Percentiles rank a stretch among this genome's conserved stretches.
These are phyloP conservation scores for Junonia oenone DNA, from an alignment of 2,888 invertebrate genomes.

Conservation along the genomic window DNA sequence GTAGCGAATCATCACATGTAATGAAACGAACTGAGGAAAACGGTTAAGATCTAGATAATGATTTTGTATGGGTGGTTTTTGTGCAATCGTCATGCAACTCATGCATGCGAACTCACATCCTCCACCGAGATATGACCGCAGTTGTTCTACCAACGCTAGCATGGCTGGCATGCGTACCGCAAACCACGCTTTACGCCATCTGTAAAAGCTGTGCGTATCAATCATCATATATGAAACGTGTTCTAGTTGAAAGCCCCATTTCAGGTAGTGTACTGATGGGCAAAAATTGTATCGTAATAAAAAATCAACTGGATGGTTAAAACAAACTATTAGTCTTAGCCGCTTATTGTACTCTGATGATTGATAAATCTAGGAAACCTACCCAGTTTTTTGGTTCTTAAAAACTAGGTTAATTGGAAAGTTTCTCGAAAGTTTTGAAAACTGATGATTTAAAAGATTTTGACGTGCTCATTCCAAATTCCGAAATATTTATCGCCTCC, in stretches of 20 bases:
- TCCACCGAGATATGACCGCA: conserved; percentile 74
- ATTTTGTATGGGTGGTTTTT: conserved; percentile 19
- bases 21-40: conserved; percentile 3
- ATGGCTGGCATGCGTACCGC: conserved; percentile 69
- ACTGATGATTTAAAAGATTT: too few relatives aligned
- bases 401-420: too few relatives aligned
- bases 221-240: conserved; percentile 24
- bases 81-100: conserved; percentile 35
- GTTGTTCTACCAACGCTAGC: conserved; percentile 78
- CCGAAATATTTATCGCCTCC: too few relatives aligned
- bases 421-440: too few relatives aligned
- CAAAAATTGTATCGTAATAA: background rate
- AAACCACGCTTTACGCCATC: conserved; percentile 73
- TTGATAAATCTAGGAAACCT: too few relatives aligned
- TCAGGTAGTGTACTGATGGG: background rate
- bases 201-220: conserved; percentile 64
- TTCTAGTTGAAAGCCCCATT: background rate
- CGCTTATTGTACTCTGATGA: too few relatives aligned
- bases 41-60: background rate
- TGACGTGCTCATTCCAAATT: too few relatives aligned
- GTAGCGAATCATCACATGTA: conserved; percentile 1
- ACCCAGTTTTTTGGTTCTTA: too few relatives aligned
- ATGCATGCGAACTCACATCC: conserved; percentile 72
- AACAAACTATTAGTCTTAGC: too few relatives aligned
- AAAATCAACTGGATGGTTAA: too few relatives aligned